phyloP scores from a whole-genome alignment of 2,888 invertebrate genomes.

The Elysia crispata region DNA sequence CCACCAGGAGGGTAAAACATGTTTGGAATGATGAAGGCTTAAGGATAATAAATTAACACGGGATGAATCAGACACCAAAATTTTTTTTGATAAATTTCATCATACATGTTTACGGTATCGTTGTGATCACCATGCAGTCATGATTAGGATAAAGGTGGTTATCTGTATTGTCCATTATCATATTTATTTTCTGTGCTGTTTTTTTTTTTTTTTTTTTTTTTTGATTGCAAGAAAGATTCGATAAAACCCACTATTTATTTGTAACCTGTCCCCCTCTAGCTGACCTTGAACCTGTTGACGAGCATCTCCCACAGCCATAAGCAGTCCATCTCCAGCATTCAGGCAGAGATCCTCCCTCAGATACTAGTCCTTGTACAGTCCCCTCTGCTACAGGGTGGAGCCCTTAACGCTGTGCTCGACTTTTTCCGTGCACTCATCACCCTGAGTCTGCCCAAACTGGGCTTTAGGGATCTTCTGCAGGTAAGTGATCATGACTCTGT shows the following conservation, averaged over 20 bases:
- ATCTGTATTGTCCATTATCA: no score
- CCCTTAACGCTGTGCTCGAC: conserved; percentile 92
- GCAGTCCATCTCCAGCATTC: conserved; percentile 68
- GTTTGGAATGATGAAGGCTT: no score
- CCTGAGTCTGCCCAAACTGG: conserved; percentile 83
- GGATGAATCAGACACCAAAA: no score
- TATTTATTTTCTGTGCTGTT: no score
- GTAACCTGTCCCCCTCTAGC: conserved; percentile 60
- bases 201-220: background rate
- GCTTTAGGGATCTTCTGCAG: conserved; percentile 87
- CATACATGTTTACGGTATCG: no score
- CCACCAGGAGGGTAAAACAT: no score
- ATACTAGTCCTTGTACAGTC: conserved; percentile 92
- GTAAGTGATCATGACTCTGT: conserved; percentile 50
- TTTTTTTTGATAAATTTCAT: no score
- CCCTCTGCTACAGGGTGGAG: conserved; percentile 94
- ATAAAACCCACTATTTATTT: background rate
- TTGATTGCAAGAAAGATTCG: no score
- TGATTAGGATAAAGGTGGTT: no score
- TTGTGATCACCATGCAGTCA: no score
- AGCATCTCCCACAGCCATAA: conserved; percentile 73
- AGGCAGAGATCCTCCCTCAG: conserved; percentile 78
- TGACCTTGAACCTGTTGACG: conserved; percentile 75
- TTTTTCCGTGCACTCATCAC: conserved; percentile 95
- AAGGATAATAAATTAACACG: no score